Base-by-base conservation (phyloP, 2,797 vertebrate species). In the Myiotriccus ornatus region DNA sequence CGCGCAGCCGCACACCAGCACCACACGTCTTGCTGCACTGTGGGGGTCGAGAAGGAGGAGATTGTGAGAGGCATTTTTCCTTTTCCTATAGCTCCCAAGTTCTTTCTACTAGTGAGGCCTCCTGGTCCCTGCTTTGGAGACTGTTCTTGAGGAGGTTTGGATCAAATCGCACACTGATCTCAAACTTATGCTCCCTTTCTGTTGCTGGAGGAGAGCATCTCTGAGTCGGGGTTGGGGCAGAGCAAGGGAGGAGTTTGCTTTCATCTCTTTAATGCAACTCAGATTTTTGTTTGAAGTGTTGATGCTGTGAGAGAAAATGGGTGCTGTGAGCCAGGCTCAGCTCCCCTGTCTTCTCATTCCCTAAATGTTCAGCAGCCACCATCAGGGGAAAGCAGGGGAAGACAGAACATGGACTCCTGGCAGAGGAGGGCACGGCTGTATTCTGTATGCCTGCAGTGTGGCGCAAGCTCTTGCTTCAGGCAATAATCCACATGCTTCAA, bases 1-100 rank as follows among this genome's bases (percentile, higher is more conserved):
- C 98, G 7, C 98, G 98, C 49, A 98, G 97, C 32, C 98, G 98
- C 83, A 98, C 93, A 0, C 98, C 98, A 49, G 97, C 97, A 35
- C 98, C 98, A 32, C 98, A 99, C 0, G 98, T 99, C 97, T 99
- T 99, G 96, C 98, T 99, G 98, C 98, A 98, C 98, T 99, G 97
- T 70, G 3, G 0, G 56, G 35, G 87, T 75, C 5, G 3, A 93
- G 52, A 59, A 34, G n/a, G 28, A 57, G 41, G 27, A 50, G 30
- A 69, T 14, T 2, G 0, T 35, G 30, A 93, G 49, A 87, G 28
- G 21, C 39, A 7, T 28, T 70, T 57, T 77, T 27, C 13, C 3
- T 1, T 78, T 44, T 63, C 39, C 59, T 55, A 0, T 1, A 65
- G 59, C 49, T 84, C 52, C 21, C 53, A 37, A 52, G 32, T 39